Conservation (phyloP, 2,797 vertebrate genomes). For the Betta splendens region DNA sequence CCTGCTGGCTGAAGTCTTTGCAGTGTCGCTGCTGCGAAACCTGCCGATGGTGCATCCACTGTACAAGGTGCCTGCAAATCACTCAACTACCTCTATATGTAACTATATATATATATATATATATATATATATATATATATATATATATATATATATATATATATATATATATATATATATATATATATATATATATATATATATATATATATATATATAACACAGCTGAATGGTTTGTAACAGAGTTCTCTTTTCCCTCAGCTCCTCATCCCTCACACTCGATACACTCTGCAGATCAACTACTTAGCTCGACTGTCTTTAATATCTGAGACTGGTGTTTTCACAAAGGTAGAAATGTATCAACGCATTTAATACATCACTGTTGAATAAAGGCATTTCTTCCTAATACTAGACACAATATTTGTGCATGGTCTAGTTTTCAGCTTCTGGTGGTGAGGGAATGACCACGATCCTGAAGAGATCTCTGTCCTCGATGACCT, state of each 20-base stretch:
- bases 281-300: conserved; percentile 76
- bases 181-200: no score
- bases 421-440: conserved; percentile 37
- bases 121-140: no score
- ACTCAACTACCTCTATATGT: no score
- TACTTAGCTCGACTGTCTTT: conserved; percentile 44
- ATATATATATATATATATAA: no score
- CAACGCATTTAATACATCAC: no score
- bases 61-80: background rate
- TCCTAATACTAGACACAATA: background rate
- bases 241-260: conserved; percentile 22
- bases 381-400: background rate
- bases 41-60: background rate
- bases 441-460: conserved; percentile 56
- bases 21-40: conserved; percentile 74
- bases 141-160: no score
- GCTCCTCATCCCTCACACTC: conserved; percentile 70
- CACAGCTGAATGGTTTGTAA: no score
- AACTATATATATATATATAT: no score
- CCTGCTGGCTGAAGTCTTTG: conserved; percentile 79
- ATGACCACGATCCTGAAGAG: conserved; percentile 38
- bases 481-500: conserved; percentile 58
- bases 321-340: conserved; percentile 49
- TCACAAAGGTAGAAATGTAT: no score
- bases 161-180: no score